Evolutionary conservation across 1,140 invertebrate species (phyloP), one percentile per base, ranked within the genome.

Genomic region (Zaprionus ghesquierei): DNA sequence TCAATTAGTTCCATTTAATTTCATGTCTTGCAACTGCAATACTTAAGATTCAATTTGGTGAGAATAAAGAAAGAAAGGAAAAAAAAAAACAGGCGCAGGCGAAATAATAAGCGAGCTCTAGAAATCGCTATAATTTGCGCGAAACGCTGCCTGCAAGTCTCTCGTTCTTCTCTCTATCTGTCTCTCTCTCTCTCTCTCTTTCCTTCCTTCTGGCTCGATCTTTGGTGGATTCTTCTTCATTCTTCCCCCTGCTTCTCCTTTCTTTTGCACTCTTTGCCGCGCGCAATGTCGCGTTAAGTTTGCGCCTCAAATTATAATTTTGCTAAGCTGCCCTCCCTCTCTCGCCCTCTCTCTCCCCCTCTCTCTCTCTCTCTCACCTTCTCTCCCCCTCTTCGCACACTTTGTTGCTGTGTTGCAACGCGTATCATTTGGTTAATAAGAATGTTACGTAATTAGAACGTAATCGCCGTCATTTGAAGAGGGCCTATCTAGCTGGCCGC

Each of bases 371-470:
- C n/a, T 9, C 41, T 46, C 18, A 12, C 18, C 18, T n/a, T n/a
- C 15, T 25, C 13, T 38, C n/a, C 13, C 2, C n/a, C n/a, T n/a
- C n/a, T n/a, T 1, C 12, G 25, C 13, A 9, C n/a, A 23, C 10
- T 29, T 31, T 29, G 27, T 70, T 56, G 18, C 33, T 75, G 10
- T 59, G 25, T 12, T 29, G 20, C 25, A 23, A 55, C 59, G 69
- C 62, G 50, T 81, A 87, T 79, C 71, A 81, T 79, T 86, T 75
- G 79, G 79, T 56, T 81, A 81, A 73, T 69, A 76, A 86, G 69
- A 72, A 53, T 75, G 41, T 75, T 82, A 69, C 27, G 55, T 87
- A 87, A 82, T 87, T 87, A 87, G 73, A 86, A 85, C 77, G 49
- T 86, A 85, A 85, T 85, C 81, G 77, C 65, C 69, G 77, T 69